phyloP scores from a whole-genome alignment of 2,797 vertebrate genomes.

The Pampus argenteus region DNA sequence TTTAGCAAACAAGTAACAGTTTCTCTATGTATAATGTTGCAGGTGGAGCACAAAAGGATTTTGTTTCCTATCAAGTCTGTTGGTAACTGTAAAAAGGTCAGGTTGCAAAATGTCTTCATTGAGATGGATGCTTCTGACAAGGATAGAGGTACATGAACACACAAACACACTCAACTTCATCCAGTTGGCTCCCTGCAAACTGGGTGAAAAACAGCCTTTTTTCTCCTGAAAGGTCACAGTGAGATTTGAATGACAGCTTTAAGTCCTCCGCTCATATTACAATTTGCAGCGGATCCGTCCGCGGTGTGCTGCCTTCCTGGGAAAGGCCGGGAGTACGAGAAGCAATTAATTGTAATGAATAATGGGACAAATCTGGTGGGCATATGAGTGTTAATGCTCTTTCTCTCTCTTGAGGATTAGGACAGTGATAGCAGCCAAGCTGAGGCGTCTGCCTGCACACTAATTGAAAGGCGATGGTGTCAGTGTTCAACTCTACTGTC shows the following conservation, averaged over 20 bases:
- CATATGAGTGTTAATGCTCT: conserved; percentile 90
- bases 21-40: background rate
- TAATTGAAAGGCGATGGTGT: conserved; percentile 58
- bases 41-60: conserved; percentile 9
- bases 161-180: conserved; percentile 27
- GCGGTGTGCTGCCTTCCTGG: conserved; percentile 86
- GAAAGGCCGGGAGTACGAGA: conserved; percentile 85
- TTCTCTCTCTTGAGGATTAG: conserved; percentile 90
- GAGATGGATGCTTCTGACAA: conserved; percentile 31
- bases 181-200: conserved; percentile 41
- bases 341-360: conserved; percentile 96
- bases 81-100: conserved; percentile 32
- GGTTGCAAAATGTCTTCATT: conserved; percentile 36
- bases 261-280: conserved; percentile 90
- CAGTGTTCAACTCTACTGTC: background rate
- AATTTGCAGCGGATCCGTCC: conserved; percentile 87
- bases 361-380: conserved; percentile 95
- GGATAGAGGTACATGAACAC: conserved; percentile 21
- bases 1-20: background rate
- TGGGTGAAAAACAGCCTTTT: conserved; percentile 65
- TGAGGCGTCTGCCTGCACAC: conserved; percentile 45
- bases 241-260: conserved; percentile 96
- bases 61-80: conserved; percentile 3
- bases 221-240: conserved; percentile 93
- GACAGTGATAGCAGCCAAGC: conserved; percentile 82